These are phyloP conservation scores for Hydrochoerus hydrochaeris DNA, from an alignment of 2,113 vertebrate species.

Conservation along the genomic window DNA sequence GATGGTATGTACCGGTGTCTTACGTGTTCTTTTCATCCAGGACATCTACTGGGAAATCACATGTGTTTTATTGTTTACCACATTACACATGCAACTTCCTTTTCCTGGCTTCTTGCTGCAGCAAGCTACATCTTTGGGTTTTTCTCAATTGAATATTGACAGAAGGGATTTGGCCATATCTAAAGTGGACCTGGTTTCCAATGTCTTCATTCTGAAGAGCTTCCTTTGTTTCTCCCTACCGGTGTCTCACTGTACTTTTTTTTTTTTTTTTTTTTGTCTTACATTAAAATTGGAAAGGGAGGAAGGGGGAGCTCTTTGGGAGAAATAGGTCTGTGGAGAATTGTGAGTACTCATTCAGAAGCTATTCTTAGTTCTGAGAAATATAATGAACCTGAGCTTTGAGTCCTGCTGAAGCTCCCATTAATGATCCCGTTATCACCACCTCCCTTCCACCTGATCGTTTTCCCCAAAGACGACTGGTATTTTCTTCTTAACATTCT, in stretches of 20 bases:
- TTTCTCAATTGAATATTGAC: conserved; percentile 55
- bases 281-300: conserved; percentile 59
- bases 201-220: conserved; percentile 44
- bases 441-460: not conserved
- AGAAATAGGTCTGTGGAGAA: conserved; percentile 66
- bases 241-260: not conserved
- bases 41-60: not conserved
- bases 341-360: conserved; percentile 75
- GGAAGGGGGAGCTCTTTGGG: conserved; percentile 54
- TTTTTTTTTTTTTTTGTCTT: conserved; percentile 57
- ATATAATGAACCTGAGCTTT: conserved; percentile 76
- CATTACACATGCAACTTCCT: not conserved
- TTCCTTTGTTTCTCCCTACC: conserved; percentile 66
- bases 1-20: not conserved
- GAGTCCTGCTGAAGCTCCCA: conserved; percentile 61
- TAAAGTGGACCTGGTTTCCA: conserved; percentile 44
- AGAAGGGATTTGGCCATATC: not conserved
- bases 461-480: conserved; percentile 49
- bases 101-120: not conserved
- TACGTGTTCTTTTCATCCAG: not conserved
- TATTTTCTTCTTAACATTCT: conserved; percentile 72
- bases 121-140: conserved; percentile 33
- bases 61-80: not conserved
- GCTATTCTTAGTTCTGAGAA: conserved; percentile 74
- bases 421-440: conserved; percentile 38